Evolutionary conservation across 1,140 invertebrate genomes (phyloP), one percentile per base, ranked within the genome.

Genomic region (Zaprionus kolodkinae): DNA sequence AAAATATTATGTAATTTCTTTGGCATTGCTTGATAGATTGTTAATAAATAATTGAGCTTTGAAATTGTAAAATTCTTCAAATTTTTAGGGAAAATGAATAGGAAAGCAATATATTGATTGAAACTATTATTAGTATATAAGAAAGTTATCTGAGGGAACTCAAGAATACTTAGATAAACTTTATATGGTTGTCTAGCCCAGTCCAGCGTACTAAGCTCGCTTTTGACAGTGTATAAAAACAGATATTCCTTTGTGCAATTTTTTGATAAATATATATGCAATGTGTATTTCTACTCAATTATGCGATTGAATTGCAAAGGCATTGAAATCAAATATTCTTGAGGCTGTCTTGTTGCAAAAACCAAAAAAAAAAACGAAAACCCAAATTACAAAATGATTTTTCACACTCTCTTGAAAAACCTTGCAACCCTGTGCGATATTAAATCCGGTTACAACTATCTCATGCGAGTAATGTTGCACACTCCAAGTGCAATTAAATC

Each of bases 331-430:
- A 11, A 57, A 66, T 66, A 66, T 57, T 57, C 50, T 40, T 15
- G 35, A 10, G 35, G 43, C 43, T 62, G 48, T 50, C n/a, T 60
- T 15, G 56, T 11, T 35, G 40, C 6, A 45, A 40, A 61, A 61
- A 60, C 54, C 11, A 4, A 17, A 21, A 21, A 21, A 21, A 21
- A 21, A 21, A 21, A 21, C 21, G n/a, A n/a, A n/a, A n/a, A n/a
- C 21, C 21, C 6, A 73, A 73, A 68, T 69, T 73, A 54, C 50
- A 56, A 38, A 69, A 73, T 69, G 38, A 21, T 38, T 73, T 55
- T 43, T 12, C 21, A 38, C 21, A 56, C 65, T 56, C 25, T 33
- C 54, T 21, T 36, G 12, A 38, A 13, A 3, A 15, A n/a, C 27
- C 1, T 45, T 30, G 27, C 27, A 30, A 30, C 27, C 38, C 33